phyloP scores from a whole-genome alignment of 2,888 invertebrate species.

The Rotaria sp. region DNA sequence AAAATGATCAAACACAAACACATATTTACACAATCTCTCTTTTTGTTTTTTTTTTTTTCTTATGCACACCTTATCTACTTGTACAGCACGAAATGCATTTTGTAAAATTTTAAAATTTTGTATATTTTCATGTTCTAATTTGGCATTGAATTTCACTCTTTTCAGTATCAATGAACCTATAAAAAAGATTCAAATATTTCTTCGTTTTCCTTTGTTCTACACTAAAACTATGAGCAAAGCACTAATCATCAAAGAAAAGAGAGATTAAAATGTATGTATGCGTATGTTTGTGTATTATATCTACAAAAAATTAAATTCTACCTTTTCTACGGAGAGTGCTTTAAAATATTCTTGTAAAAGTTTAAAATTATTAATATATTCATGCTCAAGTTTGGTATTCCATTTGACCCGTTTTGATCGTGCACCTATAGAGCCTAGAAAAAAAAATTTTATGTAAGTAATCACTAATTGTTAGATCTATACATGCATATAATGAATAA shows the following conservation, averaged over 20 bases:
- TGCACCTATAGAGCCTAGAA: conserved; percentile 52
- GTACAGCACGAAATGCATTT: conserved; percentile 83
- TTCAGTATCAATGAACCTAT: conserved; percentile 62
- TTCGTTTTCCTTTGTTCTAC: neutral
- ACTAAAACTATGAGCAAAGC: no score
- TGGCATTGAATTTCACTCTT: conserved; percentile 92
- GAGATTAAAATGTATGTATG: neutral
- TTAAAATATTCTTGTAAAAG: conserved; percentile 89
- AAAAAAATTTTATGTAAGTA: neutral
- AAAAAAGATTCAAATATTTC: neutral
- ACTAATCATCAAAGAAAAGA: no score
- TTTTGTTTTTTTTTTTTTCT: neutral
- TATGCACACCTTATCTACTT: conserved; percentile 82
- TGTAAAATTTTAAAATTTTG: conserved; percentile 83
- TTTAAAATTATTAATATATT: conserved; percentile 98
- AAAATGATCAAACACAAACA: neutral
- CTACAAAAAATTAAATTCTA: conserved; percentile 56
- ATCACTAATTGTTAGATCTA: neutral
- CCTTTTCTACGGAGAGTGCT: conserved; percentile 96
- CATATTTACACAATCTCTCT: neutral
- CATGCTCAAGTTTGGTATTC: conserved; percentile 93
- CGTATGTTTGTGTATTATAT: no score
- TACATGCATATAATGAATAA: neutral
- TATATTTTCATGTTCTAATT: conserved; percentile 96
- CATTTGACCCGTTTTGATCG: conserved; percentile 87